Conservation (phyloP, 2,113 vertebrate genomes). For the Perca fluviatilis region DNA sequence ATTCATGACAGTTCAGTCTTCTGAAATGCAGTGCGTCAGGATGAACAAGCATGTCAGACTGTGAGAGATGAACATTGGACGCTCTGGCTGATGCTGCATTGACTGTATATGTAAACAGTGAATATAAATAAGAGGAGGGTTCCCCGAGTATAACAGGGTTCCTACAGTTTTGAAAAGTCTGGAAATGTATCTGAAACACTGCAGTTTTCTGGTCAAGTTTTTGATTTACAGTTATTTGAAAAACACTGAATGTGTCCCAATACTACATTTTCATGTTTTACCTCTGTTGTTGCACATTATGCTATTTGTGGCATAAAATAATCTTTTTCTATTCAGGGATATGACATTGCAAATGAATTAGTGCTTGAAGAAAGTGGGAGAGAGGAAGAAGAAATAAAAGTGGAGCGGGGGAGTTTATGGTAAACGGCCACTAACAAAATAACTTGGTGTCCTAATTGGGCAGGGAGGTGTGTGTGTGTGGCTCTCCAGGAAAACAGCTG, state of each 20-base stretch:
- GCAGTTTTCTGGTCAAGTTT: background rate
- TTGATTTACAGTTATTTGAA: background rate
- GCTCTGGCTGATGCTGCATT: background rate
- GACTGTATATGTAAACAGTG: background rate
- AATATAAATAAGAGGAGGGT: background rate
- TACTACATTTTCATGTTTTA: background rate
- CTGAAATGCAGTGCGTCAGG: background rate
- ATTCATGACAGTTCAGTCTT: background rate
- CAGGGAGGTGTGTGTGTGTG: slow-evolving; percentile 28
- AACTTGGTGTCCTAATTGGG: slow-evolving; percentile 79
- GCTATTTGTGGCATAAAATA: background rate
- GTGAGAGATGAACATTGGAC: background rate
- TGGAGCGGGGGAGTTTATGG: slow-evolving; percentile 57
- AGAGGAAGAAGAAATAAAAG: background rate
- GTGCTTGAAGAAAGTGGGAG: background rate
- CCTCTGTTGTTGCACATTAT: background rate
- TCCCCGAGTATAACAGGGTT: background rate
- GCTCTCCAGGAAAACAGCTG: slow-evolving; percentile 70
- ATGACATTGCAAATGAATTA: background rate
- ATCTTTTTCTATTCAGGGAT: background rate
- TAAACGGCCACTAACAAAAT: slow-evolving; percentile 77
- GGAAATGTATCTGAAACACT: background rate
- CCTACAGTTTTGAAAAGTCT: background rate
- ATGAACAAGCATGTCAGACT: background rate
- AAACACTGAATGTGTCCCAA: background rate